Evolutionary conservation across 2,113 vertebrate genomes (phyloP).

Genomic region (Acrocephalus arundinaceus): DNA sequence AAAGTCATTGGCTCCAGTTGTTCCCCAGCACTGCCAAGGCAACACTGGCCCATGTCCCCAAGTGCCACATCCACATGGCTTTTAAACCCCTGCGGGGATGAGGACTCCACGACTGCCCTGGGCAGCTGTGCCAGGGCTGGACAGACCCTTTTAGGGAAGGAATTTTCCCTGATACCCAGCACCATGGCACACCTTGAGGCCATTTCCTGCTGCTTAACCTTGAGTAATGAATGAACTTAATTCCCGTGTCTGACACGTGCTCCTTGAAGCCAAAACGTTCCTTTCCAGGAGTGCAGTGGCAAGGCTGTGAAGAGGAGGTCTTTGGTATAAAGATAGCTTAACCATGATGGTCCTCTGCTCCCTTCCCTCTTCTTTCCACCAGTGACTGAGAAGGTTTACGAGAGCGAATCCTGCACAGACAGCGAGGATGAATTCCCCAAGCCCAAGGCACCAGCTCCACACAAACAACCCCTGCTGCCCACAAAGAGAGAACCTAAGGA

Average conservation of each 20-base stretch:
- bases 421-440: constrained; percentile 79
- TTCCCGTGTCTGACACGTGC: neutral
- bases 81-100: neutral
- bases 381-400: constrained; percentile 94
- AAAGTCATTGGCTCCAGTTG: neutral
- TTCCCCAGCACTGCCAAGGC: neutral
- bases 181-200: neutral
- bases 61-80: rapidly evolving
- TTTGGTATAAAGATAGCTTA: neutral
- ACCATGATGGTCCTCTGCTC: neutral
- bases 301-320: neutral
- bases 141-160: neutral
- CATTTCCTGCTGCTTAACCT: neutral
- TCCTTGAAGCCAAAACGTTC: neutral
- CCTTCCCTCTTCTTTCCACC: neutral
- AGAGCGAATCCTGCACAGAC: constrained; percentile 92
- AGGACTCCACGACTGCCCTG: neutral
- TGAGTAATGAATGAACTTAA: neutral
- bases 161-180: neutral
- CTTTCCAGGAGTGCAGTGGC: neutral
- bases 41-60: neutral
- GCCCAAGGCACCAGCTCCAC: constrained; percentile 27
- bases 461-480: constrained; percentile 29
- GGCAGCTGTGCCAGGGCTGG: neutral
- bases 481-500: constrained; percentile 71